Conservation (phyloP, 2,888 invertebrate genomes). For the Eubasilissa splendida region DNA sequence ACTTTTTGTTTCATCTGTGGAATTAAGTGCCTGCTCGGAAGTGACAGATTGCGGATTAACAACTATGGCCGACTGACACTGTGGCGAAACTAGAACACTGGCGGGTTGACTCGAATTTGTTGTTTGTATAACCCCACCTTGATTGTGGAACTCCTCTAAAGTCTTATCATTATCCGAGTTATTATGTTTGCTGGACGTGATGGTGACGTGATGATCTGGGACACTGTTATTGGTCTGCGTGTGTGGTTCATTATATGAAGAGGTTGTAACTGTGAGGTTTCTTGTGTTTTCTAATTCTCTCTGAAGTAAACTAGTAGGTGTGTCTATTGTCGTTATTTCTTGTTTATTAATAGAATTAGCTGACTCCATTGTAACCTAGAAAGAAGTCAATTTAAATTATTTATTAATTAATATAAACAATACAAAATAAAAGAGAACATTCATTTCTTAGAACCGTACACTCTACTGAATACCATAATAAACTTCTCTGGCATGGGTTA, state of each 20-base stretch:
- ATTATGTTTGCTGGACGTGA: slow-evolving; percentile 50
- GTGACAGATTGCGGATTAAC: slow-evolving; percentile 52
- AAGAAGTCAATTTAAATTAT: not conserved
- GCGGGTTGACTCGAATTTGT: slow-evolving; percentile 48
- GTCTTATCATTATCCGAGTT: slow-evolving; percentile 34
- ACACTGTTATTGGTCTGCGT: slow-evolving; percentile 35
- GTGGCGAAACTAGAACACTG: slow-evolving; percentile 51
- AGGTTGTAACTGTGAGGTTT: slow-evolving; percentile 56
- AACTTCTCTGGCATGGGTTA: too few relatives aligned
- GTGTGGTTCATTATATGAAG: slow-evolving; percentile 50
- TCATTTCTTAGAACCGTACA: too few relatives aligned
- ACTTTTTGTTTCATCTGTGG: slow-evolving; percentile 53
- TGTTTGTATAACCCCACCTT: slow-evolving; percentile 51
- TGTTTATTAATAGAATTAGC: slow-evolving; percentile 47
- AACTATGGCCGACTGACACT: slow-evolving; percentile 55
- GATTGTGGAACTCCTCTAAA: slow-evolving; percentile 34
- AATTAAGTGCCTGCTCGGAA: slow-evolving; percentile 19
- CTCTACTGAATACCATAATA: too few relatives aligned
- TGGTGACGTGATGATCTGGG: slow-evolving; percentile 54
- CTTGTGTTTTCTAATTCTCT: slow-evolving; percentile 55
- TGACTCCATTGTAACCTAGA: slow-evolving; percentile 52
- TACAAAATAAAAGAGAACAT: too few relatives aligned
- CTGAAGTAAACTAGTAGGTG: slow-evolving; percentile 55
- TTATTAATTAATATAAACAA: too few relatives aligned
- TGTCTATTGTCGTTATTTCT: slow-evolving; percentile 45